phyloP scores from a whole-genome alignment of 1,140 invertebrate genomes.

The Sweltsa coloradensis region DNA sequence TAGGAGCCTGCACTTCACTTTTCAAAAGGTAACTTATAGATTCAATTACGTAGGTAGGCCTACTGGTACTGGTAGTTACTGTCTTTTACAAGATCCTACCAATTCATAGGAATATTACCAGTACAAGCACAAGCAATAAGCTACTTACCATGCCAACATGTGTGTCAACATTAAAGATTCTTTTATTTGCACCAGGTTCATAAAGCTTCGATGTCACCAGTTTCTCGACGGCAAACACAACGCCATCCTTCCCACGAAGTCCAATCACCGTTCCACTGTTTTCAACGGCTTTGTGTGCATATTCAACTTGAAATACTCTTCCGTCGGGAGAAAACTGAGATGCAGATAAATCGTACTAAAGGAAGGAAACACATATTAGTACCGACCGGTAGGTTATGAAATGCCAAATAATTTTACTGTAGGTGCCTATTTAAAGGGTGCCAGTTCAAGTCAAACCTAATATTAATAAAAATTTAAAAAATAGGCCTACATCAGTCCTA shows the following conservation, averaged over 20 bases:
- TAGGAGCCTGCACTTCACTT: no score
- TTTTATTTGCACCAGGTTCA: conserved; percentile 84
- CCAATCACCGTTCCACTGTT: conserved; percentile 96
- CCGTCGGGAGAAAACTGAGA: conserved; percentile 99
- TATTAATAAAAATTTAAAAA: background rate
- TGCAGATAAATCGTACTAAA: conserved; percentile 95
- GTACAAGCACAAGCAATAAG: no score
- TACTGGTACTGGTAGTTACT: no score
- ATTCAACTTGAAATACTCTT: conserved; percentile 98
- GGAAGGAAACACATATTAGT: no score
- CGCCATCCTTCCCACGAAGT: conserved; percentile 87
- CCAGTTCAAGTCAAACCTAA: conserved; percentile 12
- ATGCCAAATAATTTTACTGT: background rate
- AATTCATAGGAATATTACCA: no score
- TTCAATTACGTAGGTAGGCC: no score
- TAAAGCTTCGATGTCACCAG: conserved; percentile 94
- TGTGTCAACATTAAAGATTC: conserved; percentile 87
- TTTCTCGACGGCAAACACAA: conserved; percentile 97
- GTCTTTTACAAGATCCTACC: no score
- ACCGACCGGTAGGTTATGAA: conserved; percentile 17
- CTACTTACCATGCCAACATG: conserved; percentile 81
- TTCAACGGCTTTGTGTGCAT: conserved; percentile 98
- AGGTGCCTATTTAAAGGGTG: background rate
- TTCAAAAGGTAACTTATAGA: no score
- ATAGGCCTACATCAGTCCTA: no score